phyloP scores from a whole-genome alignment of 2,797 vertebrate genomes.

The Gambusia yucatana region DNA sequence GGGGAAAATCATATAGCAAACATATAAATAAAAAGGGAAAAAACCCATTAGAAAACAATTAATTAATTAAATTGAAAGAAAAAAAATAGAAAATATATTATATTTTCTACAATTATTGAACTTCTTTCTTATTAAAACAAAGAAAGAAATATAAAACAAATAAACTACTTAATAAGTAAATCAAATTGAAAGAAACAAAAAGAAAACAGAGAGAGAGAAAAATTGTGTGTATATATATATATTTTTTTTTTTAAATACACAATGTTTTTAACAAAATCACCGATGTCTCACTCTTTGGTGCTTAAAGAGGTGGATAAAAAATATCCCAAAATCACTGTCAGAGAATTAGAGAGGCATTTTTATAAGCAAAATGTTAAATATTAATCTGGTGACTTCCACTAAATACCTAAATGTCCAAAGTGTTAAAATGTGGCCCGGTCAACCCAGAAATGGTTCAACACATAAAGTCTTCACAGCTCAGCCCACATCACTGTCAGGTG shows the following conservation, averaged over 20 bases:
- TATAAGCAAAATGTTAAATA: background rate
- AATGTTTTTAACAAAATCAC: background rate
- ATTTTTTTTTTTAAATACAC: background rate
- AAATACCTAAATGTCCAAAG: background rate
- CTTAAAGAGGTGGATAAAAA: background rate
- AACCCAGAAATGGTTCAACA: background rate
- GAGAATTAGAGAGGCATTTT: background rate
- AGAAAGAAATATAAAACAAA: no score
- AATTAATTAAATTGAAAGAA: background rate
- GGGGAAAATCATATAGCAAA: no score
- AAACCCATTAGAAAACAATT: background rate
- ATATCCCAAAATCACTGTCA: background rate
- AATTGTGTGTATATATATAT: no score
- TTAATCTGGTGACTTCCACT: background rate
- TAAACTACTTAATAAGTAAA: no score
- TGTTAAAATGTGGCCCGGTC: background rate
- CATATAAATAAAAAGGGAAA: no score
- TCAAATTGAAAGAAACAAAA: background rate
- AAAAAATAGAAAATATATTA: background rate
- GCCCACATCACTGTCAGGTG: background rate
- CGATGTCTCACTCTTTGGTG: background rate
- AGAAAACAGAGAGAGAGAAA: background rate
- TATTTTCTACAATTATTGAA: no score
- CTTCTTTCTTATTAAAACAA: no score
- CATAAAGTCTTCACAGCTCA: background rate